A percentile compares a stretch with the other conserved stretches of the same genome.
phyloP scores from a whole-genome alignment of 2,888 invertebrate genomes.

The Tachina grossa region DNA sequence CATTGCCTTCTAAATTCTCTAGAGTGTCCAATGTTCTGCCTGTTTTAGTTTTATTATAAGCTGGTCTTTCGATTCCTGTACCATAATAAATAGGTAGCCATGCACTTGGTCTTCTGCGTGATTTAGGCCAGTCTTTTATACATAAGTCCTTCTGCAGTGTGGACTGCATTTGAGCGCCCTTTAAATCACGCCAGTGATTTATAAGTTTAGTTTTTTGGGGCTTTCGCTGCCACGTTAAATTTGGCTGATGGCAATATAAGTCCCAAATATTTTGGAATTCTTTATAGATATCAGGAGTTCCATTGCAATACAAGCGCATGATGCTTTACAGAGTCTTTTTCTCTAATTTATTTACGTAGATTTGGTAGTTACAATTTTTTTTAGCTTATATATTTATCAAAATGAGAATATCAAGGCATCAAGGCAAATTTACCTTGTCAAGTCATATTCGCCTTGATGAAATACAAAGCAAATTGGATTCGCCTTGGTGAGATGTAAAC shows the following conservation, averaged over 20 bases:
- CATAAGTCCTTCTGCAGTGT: constrained; percentile 56
- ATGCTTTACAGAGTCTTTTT: neutral
- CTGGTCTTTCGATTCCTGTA: constrained; percentile 16
- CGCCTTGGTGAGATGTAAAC: too few species aligned
- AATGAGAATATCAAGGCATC: too few species aligned
- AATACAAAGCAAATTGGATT: too few species aligned
- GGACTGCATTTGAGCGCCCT: constrained; percentile 71
- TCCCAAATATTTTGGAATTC: constrained; percentile 74
- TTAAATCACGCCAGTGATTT: constrained; percentile 75
- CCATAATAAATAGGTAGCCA: constrained; percentile 29
- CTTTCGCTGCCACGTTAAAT: constrained; percentile 75
- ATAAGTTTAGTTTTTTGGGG: constrained; percentile 66
- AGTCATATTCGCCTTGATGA: too few species aligned
- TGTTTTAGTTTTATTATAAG: neutral
- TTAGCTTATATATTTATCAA: too few species aligned
- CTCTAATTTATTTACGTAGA: neutral
- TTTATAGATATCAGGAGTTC: constrained; percentile 73
- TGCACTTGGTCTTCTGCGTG: neutral
- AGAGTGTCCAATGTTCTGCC: neutral
- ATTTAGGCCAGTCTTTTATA: constrained; percentile 15
- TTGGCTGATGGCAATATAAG: constrained; percentile 71
- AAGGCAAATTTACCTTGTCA: too few species aligned
- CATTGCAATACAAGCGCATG: constrained; percentile 75
- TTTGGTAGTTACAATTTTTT: neutral
- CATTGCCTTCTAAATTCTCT: neutral